phyloP scores from a whole-genome alignment of 30 jellyfish, hydroid and myxozoan genomes.

The Hydra vulgaris region DNA sequence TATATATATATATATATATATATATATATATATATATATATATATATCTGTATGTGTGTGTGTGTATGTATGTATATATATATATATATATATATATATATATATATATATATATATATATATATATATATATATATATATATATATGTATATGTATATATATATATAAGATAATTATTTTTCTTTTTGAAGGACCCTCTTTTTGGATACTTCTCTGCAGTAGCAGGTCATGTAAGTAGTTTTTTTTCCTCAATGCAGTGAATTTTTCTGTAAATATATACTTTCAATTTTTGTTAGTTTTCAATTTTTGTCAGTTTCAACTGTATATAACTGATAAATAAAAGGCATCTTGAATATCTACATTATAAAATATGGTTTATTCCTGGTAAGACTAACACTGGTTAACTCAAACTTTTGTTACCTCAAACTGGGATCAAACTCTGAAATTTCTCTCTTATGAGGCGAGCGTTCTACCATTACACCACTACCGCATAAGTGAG shows the following conservation, averaged over 20 bases:
- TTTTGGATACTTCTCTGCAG: slow-evolving; percentile 74
- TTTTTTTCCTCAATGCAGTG: not conserved
- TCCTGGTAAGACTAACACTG: too few relatives aligned
- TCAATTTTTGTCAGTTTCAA: not conserved
- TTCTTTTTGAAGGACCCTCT: slow-evolving; percentile 58
- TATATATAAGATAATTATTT: not conserved
- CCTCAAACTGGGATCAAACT: too few relatives aligned
- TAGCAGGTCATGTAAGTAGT: slow-evolving; percentile 90
- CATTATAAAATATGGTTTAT: too few relatives aligned
- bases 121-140: not conserved
- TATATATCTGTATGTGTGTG: too few relatives aligned
- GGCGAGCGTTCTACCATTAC: too few relatives aligned
- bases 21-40: not conserved
- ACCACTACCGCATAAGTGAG: too few relatives aligned
- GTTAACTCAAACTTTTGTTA: too few relatives aligned
- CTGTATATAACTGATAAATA: not conserved
- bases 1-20: not conserved
- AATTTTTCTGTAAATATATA: not conserved
- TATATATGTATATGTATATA: too few relatives aligned
- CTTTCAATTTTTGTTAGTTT: not conserved
- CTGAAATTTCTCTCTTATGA: too few relatives aligned
- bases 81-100: too few relatives aligned
- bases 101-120: not conserved
- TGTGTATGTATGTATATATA: too few relatives aligned
- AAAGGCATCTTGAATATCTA: not conserved